Base-by-base conservation (phyloP, 2,797 vertebrate species). In the Silurus lanzhouensis region DNA sequence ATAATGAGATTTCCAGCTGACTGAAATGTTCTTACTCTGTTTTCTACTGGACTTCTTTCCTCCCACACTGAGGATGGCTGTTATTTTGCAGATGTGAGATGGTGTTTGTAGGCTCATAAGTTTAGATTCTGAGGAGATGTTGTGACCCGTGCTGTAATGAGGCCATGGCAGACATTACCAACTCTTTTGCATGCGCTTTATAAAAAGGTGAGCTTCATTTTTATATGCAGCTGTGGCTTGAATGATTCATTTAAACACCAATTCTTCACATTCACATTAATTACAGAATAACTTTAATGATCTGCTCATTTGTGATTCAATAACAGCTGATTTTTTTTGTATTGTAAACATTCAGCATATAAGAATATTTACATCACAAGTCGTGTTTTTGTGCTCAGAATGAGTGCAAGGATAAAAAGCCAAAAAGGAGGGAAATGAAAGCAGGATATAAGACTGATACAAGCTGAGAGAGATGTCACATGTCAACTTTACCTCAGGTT, bases 401-500 rank as follows among this genome's bases (percentile, higher is more conserved):
- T 31, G 10, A 61, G 52, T 17, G 25, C 20, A 17, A 76, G 38
- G 6, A 70, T 44, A 19, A 70, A 19, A 44, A 12, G 4, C 38
- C 38, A 38, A 4, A 38, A 38, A 66, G 12, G 2, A 15, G 19
- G 1, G 2, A 55, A 55, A 25, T 74, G 22, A 52, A 25, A 48
- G 70, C 20, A 20, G 20, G 9, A 13, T 13, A 46, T 22, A 52
- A 72, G 15, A n/a, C n/a, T 55, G 3, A 79, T 3, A 8, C 70
- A 27, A 70, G 31, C 14, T 1, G 67, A 61, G 20, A 7, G 22
- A 15, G 66, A 27, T 8, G 38, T 76, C 60, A 79, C 48, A 4
- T 25, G 31, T 9, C 22, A 61, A 80, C 76, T 58, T 61, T 63
- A 31, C 12, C 31, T 85, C 83, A 55, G 55, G 74, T 57, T 27